phyloP scores from a whole-genome alignment of 2,888 invertebrate species.

The Noctua fimbriata region DNA sequence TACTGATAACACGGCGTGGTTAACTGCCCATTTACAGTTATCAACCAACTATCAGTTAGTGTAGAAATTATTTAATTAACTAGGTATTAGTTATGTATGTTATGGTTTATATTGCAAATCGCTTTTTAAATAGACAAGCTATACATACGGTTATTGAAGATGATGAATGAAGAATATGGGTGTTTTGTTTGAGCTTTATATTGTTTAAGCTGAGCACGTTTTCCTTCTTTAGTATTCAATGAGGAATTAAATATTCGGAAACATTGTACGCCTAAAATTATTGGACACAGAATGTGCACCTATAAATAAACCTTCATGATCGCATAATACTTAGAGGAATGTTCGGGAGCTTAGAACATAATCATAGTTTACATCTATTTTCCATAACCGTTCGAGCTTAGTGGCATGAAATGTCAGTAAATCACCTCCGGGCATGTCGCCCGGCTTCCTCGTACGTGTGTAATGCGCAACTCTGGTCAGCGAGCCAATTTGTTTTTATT shows the following conservation, averaged over 20 bases:
- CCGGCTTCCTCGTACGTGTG: slow-evolving; percentile 88
- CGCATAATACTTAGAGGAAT: slow-evolving; percentile 52
- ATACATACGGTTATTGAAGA: background rate
- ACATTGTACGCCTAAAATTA: slow-evolving; percentile 26
- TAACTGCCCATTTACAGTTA: slow-evolving; percentile 49
- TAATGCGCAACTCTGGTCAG: slow-evolving; percentile 86
- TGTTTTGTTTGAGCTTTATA: slow-evolving; percentile 1
- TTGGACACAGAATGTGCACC: slow-evolving; percentile 16
- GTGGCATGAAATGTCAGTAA: slow-evolving; percentile 81
- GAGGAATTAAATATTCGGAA: slow-evolving; percentile 10
- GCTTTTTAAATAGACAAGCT: slow-evolving; percentile 29
- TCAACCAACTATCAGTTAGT: slow-evolving; percentile 37
- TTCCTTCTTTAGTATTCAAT: slow-evolving; percentile 1
- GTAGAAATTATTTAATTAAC: slow-evolving; percentile 46
- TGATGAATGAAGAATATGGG: slow-evolving; percentile 2
- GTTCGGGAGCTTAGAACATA: slow-evolving; percentile 59
- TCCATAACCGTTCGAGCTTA: slow-evolving; percentile 70
- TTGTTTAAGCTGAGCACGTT: slow-evolving; percentile 1
- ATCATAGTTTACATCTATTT: slow-evolving; percentile 70
- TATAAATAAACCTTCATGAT: slow-evolving; percentile 39
- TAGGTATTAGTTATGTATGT: slow-evolving; percentile 32
- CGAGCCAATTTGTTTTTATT: slow-evolving; percentile 90
- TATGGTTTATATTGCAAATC: slow-evolving; percentile 23
- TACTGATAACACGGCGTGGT: slow-evolving; percentile 63
- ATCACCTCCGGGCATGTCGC: slow-evolving; percentile 86